Percentiles rank a stretch among this genome's conserved stretches.
phyloP scores from a whole-genome alignment of 2,888 invertebrate genomes.

The Aphodius granarius region DNA sequence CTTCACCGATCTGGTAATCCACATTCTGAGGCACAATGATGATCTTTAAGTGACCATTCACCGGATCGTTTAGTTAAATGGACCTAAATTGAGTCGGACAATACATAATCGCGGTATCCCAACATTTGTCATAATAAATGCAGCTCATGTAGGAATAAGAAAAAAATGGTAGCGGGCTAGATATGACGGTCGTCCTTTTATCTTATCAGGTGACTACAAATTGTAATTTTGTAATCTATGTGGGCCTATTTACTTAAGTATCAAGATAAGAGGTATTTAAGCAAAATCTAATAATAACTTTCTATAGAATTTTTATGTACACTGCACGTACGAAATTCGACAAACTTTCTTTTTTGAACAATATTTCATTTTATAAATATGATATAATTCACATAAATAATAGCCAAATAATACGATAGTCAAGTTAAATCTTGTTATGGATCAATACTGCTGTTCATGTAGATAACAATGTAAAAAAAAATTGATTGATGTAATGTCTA shows the following conservation, averaged over 20 bases:
- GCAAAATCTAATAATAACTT: neutral
- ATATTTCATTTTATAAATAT: no score
- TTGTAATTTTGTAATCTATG: neutral
- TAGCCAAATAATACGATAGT: no score
- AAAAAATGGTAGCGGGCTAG: neutral
- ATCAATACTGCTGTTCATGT: no score
- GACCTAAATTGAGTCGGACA: constrained; percentile 44
- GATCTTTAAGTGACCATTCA: constrained; percentile 43
- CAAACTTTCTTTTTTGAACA: no score
- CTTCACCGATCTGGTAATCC: neutral
- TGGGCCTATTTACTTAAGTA: neutral
- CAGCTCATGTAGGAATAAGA: neutral
- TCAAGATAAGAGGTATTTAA: neutral
- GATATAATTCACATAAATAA: no score
- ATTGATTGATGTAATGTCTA: no score
- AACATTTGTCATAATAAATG: neutral
- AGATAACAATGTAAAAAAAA: no score
- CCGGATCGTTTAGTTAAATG: constrained; percentile 43
- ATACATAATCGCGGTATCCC: neutral
- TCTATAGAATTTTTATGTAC: neutral
- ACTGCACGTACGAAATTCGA: no score
- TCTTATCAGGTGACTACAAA: constrained; percentile 11
- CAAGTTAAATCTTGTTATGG: no score
- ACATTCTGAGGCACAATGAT: constrained; percentile 20
- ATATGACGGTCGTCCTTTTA: neutral